phyloP scores from a whole-genome alignment of 2,888 invertebrate species.

The Conus canariensis region DNA sequence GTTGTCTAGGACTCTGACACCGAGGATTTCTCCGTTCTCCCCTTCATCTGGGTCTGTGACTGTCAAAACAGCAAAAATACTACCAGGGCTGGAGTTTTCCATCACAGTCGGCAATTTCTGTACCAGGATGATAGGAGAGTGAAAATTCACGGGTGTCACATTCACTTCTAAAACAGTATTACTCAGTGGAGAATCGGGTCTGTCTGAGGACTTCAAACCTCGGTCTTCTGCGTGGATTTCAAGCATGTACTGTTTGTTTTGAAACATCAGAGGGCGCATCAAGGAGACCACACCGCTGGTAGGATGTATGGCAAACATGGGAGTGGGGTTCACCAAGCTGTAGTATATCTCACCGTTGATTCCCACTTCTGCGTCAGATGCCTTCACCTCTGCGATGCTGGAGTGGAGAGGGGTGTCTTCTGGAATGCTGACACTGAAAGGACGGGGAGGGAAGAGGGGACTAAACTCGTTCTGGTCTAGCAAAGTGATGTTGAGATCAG shows the following conservation, averaged over 20 bases:
- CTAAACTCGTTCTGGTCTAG: slow-evolving; percentile 86
- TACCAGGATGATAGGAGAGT: slow-evolving; percentile 90
- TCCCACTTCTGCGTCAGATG: slow-evolving; percentile 97
- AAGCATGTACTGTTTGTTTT: slow-evolving; percentile 87
- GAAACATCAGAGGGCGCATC: slow-evolving; percentile 86
- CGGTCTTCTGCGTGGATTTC: slow-evolving; percentile 92
- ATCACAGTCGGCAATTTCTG: slow-evolving; percentile 87
- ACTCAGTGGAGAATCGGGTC: slow-evolving; percentile 81
- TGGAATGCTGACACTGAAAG: slow-evolving; percentile 90
- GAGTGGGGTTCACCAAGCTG: slow-evolving; percentile 88
- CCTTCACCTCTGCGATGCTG: slow-evolving; percentile 86
- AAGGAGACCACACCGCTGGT: slow-evolving; percentile 92
- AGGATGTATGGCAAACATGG: slow-evolving; percentile 93
- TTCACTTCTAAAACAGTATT: slow-evolving; percentile 84
- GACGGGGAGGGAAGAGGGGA: slow-evolving; percentile 94
- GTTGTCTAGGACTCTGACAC: slow-evolving; percentile 87
- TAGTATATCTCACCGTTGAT: slow-evolving; percentile 98
- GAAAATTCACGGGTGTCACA: slow-evolving; percentile 87
- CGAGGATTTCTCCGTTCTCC: slow-evolving; percentile 87
- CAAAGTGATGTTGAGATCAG: slow-evolving; percentile 81
- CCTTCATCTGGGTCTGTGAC: slow-evolving; percentile 91
- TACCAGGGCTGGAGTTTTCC: slow-evolving; percentile 87
- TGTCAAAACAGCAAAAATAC: slow-evolving; percentile 91
- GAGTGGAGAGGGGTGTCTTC: slow-evolving; percentile 93
- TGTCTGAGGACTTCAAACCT: slow-evolving; percentile 81